Evolutionary conservation across 2,113 vertebrate species (phyloP).

Genomic region (Sturnira hondurensis): DNA sequence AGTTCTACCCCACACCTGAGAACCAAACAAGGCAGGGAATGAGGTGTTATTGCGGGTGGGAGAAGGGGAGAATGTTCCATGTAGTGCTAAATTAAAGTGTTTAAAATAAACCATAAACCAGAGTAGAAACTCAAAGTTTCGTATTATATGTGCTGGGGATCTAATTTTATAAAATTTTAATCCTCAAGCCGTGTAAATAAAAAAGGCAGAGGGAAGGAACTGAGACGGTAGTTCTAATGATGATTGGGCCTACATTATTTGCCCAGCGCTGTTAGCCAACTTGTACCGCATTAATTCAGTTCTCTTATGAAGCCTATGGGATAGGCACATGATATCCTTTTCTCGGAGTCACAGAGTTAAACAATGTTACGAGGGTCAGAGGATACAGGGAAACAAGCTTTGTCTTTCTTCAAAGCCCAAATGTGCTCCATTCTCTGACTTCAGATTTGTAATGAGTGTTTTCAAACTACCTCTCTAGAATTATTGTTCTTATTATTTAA

Average conservation of each 20-base stretch:
- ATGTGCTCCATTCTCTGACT: neutral
- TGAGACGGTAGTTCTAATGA: neutral
- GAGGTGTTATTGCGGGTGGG: neutral
- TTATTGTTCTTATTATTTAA: neutral
- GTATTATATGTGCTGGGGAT: neutral
- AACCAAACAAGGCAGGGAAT: neutral
- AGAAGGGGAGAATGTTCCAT: neutral
- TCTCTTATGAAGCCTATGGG: neutral
- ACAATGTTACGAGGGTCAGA: neutral
- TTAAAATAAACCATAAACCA: conserved; percentile 5
- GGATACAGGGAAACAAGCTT: neutral
- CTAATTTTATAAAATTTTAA: neutral
- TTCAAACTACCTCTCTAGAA: neutral
- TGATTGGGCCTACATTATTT: neutral
- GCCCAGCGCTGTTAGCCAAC: neutral
- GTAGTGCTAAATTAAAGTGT: conserved; percentile 13
- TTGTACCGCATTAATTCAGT: neutral
- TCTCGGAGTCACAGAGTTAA: neutral
- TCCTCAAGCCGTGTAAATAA: neutral
- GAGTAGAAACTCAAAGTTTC: conserved; percentile 10
- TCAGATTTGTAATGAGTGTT: conserved; percentile 19
- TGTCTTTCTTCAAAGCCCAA: neutral
- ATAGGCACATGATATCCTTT: neutral
- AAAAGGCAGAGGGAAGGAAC: neutral
- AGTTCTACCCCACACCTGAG: neutral